A percentile compares a stretch with the other conserved stretches of the same genome.
Evolutionary conservation across 2,113 vertebrate genomes (phyloP).

Genomic region (Mystacornis crossleyi): DNA sequence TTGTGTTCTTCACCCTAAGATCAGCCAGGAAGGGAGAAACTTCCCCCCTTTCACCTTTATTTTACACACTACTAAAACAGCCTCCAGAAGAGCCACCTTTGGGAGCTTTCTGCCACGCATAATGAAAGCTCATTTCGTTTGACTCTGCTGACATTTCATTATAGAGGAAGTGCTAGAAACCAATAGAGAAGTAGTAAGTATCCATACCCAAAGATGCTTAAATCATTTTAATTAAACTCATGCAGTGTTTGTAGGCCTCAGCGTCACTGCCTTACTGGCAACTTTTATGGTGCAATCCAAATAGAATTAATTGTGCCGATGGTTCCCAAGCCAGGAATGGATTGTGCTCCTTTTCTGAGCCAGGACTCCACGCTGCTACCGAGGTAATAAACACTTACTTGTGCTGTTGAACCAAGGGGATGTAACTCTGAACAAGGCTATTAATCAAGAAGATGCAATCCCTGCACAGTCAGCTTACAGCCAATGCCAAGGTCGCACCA

Average conservation of each 20-base stretch:
- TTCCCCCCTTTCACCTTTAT: background rate
- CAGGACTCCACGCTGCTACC: background rate
- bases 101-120: background rate
- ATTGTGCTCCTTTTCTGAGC: background rate
- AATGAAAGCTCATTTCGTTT: background rate
- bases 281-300: background rate
- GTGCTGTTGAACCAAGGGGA: background rate
- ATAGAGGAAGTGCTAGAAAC: background rate
- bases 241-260: background rate
- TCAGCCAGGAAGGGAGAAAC: background rate
- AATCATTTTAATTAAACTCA: constrained; percentile 45
- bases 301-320: constrained; percentile 23
- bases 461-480: background rate
- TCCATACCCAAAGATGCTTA: background rate
- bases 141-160: background rate
- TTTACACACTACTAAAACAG: background rate
- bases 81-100: background rate
- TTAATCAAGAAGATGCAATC: constrained; percentile 42
- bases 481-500: constrained; percentile 13
- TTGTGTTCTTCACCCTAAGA: background rate
- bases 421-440: background rate
- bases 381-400: constrained; percentile 20
- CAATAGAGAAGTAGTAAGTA: background rate
- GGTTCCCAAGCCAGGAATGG: constrained; percentile 3
- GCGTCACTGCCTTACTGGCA: background rate